Conservation (phyloP, 2,888 invertebrate species). For the Rotaria magnacalcarata region DNA sequence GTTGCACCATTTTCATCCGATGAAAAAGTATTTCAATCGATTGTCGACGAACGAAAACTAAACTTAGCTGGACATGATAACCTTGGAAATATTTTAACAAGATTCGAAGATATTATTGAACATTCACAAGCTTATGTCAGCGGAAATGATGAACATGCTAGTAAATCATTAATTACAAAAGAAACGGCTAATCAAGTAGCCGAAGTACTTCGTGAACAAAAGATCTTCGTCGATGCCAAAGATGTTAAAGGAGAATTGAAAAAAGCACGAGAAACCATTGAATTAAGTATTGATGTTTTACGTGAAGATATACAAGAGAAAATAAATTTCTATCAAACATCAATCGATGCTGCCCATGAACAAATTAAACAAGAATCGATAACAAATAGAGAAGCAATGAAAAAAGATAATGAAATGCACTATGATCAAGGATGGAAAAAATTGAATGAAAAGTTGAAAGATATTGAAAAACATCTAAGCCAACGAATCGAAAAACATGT, state of each 20-base stretch:
- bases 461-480: neutral
- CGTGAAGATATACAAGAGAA: neutral
- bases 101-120: neutral
- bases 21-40: neutral
- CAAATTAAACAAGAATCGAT: neutral
- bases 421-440: neutral
- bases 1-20: neutral
- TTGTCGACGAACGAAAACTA: neutral
- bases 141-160: neutral
- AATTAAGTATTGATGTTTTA: neutral
- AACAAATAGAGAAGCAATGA: neutral
- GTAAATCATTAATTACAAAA: neutral
- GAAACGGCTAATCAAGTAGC: neutral
- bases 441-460: neutral
- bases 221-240: neutral
- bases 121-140: neutral
- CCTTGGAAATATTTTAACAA: neutral
- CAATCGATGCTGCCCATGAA: neutral
- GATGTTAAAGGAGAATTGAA: neutral
- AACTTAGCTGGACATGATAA: neutral
- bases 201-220: neutral
- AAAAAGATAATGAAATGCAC: neutral
- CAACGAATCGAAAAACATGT: neutral
- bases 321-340: neutral
- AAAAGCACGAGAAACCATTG: neutral